Percentiles rank a stretch among this genome's conserved stretches.
Conservation (phyloP, 2,888 invertebrate genomes). For the Sturmia bella region DNA sequence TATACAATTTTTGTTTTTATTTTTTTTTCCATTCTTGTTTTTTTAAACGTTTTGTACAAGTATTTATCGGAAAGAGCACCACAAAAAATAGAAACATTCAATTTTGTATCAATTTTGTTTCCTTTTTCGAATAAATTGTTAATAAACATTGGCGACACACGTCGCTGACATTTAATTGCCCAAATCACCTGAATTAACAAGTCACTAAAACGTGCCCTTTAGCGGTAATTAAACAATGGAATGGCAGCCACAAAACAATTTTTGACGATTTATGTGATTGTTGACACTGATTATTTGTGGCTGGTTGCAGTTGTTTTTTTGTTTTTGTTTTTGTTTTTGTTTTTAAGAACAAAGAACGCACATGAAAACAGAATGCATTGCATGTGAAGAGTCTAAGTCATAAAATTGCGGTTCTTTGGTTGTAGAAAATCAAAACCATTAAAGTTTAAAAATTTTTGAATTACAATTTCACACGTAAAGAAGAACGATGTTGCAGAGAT, state of each 20-base stretch:
- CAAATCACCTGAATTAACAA: conserved; percentile 78
- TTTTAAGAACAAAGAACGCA: neutral
- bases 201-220: conserved; percentile 79
- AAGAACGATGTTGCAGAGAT: neutral
- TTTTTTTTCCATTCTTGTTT: conserved; percentile 56
- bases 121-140: conserved; percentile 35
- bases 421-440: neutral
- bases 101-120: conserved; percentile 15
- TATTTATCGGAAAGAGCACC: conserved; percentile 28
- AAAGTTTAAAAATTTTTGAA: neutral
- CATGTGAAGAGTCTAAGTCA: conserved; percentile 23
- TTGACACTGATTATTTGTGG: conserved; percentile 75
- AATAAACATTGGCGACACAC: conserved; percentile 77
- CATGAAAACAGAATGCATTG: neutral
- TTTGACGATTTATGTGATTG: conserved; percentile 79
- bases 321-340: neutral
- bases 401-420: conserved; percentile 43
- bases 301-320: conserved; percentile 13
- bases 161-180: conserved; percentile 81
- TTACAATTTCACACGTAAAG: conserved; percentile 1
- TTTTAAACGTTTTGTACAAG: conserved; percentile 60
- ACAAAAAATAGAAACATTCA: conserved; percentile 36
- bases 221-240: conserved; percentile 79
- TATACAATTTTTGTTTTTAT: neutral
- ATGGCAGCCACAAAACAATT: conserved; percentile 74